A percentile compares a stretch with the other conserved stretches of the same genome.
These are phyloP conservation scores for Panagrolaimus sp. DNA, from an alignment of 1,140 invertebrate species.

Conservation along the genomic window DNA sequence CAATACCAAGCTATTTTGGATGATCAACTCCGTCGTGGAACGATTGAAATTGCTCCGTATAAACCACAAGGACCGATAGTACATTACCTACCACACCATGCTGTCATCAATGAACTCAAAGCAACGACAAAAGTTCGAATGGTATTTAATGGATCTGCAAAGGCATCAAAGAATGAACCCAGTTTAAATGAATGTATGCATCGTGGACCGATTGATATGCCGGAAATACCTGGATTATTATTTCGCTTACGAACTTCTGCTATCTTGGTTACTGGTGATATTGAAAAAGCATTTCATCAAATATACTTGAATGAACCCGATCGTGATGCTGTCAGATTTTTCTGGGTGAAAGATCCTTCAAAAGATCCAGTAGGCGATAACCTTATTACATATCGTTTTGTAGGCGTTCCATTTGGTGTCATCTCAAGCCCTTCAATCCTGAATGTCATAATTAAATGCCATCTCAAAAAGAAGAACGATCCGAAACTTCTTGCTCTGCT, in stretches of 20 bases:
- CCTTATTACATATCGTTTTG: slow-evolving; percentile 20
- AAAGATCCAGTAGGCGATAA: slow-evolving; percentile 2
- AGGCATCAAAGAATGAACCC: slow-evolving; percentile 33
- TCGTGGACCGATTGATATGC: slow-evolving; percentile 23
- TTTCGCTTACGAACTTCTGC: slow-evolving; percentile 2
- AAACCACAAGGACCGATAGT: not conserved
- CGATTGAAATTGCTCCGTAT: not conserved
- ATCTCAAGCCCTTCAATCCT: slow-evolving; percentile 22
- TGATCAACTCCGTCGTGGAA: not conserved
- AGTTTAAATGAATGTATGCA: slow-evolving; percentile 25
- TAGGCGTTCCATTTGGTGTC: slow-evolving; percentile 19
- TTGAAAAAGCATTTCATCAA: slow-evolving; percentile 27
- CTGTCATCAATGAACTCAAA: slow-evolving; percentile 43
- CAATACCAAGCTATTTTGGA: not conserved
- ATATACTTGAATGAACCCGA: slow-evolving; percentile 13
- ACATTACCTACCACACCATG: slow-evolving; percentile 62
- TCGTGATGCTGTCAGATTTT: slow-evolving; percentile 23
- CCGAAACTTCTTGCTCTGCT: too few relatives aligned
- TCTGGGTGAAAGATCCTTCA: slow-evolving; percentile 13
- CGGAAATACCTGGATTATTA: slow-evolving; percentile 14
- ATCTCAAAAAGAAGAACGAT: too few relatives aligned
- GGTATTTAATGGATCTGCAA: slow-evolving; percentile 59
- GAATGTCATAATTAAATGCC: not conserved
- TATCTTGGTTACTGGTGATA: slow-evolving; percentile 20
- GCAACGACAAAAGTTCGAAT: slow-evolving; percentile 54